These are phyloP conservation scores for Myotis daubentonii DNA, from an alignment of 2,797 vertebrate genomes.

Conservation along the genomic window DNA sequence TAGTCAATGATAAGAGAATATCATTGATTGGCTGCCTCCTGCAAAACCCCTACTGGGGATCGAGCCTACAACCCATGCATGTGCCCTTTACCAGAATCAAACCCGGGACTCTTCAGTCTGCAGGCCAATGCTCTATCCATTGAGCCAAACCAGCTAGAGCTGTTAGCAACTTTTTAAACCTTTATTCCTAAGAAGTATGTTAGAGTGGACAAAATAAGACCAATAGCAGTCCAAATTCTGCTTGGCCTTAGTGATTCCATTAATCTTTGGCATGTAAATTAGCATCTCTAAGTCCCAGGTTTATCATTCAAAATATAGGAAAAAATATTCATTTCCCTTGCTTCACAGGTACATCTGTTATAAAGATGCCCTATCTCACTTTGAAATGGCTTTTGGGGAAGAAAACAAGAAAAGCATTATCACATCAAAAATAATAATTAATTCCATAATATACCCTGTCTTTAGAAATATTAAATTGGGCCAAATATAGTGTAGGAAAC, in stretches of 20 bases:
- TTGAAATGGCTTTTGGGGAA: not conserved
- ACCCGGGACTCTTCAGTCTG: no score
- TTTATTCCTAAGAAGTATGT: not conserved
- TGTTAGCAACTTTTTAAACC: not conserved
- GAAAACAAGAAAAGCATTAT: not conserved
- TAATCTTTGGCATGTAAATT: not conserved
- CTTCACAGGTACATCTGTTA: conserved; percentile 5
- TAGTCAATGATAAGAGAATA: no score
- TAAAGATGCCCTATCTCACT: not conserved
- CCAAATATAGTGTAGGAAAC: not conserved
- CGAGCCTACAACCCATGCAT: no score
- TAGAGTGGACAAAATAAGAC: not conserved
- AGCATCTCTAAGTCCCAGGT: not conserved
- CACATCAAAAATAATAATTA: not conserved
- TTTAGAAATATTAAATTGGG: conserved; percentile 9
- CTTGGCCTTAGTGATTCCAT: not conserved
- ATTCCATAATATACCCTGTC: not conserved
- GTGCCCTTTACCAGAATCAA: no score
- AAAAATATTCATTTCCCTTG: conserved; percentile 24
- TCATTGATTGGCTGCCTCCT: no score
- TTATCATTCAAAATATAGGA: not conserved
- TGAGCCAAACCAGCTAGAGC: no score
- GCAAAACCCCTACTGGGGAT: no score
- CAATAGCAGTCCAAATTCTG: not conserved
- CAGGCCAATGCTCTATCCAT: no score